Percentiles rank a stretch among this genome's conserved stretches.
phyloP scores from a whole-genome alignment of 2,888 invertebrate genomes.

The Pelosia muscerda region DNA sequence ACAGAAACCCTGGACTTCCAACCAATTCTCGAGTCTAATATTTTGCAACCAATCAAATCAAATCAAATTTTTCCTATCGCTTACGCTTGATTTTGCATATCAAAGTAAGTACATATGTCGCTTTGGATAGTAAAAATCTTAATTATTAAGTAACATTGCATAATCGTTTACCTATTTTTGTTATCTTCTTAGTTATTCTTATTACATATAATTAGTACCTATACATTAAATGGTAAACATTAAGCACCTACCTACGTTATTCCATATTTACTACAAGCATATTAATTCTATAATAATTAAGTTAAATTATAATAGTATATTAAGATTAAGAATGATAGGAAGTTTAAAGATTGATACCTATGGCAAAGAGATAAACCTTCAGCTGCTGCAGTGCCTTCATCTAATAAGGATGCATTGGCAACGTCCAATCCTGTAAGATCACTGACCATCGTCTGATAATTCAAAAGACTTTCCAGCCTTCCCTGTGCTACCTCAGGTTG shows the following conservation, averaged over 20 bases:
- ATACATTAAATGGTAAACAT: neutral
- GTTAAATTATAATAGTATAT: too few species aligned
- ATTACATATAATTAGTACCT: too few species aligned
- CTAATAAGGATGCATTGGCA: slow-evolving; percentile 97
- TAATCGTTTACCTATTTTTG: neutral
- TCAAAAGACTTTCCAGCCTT: slow-evolving; percentile 96
- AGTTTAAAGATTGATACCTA: too few species aligned
- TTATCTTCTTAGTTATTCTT: neutral
- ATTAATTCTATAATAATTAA: neutral
- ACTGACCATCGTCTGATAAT: slow-evolving; percentile 99
- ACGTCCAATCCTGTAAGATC: slow-evolving; percentile 98
- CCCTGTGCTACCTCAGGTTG: slow-evolving; percentile 99
- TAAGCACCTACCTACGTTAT: neutral
- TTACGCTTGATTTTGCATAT: neutral
- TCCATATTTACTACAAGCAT: neutral
- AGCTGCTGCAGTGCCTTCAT: slow-evolving; percentile 99
- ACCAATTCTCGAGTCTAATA: too few species aligned
- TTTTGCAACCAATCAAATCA: too few species aligned
- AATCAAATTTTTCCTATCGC: too few species aligned
- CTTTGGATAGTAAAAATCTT: neutral
- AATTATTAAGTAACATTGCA: neutral
- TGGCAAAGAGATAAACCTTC: slow-evolving; percentile 97
- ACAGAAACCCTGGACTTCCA: too few species aligned
- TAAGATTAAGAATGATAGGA: too few species aligned
- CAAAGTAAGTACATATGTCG: too few species aligned